These are phyloP conservation scores for Pterobdella sp. DNA, from an alignment of 2,888 invertebrate genomes.

Conservation along the genomic window DNA sequence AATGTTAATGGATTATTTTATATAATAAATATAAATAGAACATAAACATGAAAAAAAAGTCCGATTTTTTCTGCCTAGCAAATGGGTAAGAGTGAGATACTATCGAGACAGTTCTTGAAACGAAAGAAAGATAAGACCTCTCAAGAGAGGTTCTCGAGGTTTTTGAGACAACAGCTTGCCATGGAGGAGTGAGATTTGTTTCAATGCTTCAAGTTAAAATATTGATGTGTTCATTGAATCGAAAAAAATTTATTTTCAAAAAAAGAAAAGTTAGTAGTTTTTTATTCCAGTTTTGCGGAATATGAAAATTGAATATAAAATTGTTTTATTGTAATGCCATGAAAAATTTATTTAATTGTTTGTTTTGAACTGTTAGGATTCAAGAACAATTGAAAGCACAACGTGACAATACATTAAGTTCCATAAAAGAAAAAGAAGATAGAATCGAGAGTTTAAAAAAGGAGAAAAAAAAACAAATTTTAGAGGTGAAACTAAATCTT, in stretches of 20 bases:
- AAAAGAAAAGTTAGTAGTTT: too few relatives aligned
- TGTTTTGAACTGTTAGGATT: neutral
- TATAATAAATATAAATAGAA: neutral
- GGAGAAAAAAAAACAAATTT: neutral
- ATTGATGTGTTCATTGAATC: too few relatives aligned
- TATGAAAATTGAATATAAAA: too few relatives aligned
- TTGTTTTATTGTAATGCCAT: too few relatives aligned
- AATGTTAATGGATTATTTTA: too few relatives aligned
- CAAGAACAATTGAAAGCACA: neutral
- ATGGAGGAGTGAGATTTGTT: neutral
- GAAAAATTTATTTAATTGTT: too few relatives aligned
- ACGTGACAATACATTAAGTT: neutral
- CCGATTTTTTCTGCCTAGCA: too few relatives aligned
- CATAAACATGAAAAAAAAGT: too few relatives aligned
- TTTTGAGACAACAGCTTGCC: neutral
- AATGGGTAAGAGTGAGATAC: conserved; percentile 7
- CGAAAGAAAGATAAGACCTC: neutral
- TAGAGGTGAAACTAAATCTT: neutral
- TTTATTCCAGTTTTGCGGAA: too few relatives aligned
- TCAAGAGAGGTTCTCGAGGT: neutral
- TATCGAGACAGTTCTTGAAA: neutral
- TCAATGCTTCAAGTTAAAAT: too few relatives aligned
- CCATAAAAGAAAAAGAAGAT: conserved; percentile 3
- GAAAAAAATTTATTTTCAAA: too few relatives aligned
- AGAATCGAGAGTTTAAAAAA: neutral